phyloP scores from a whole-genome alignment of 2,888 invertebrate genomes.

The Rhagonycha lutea region DNA sequence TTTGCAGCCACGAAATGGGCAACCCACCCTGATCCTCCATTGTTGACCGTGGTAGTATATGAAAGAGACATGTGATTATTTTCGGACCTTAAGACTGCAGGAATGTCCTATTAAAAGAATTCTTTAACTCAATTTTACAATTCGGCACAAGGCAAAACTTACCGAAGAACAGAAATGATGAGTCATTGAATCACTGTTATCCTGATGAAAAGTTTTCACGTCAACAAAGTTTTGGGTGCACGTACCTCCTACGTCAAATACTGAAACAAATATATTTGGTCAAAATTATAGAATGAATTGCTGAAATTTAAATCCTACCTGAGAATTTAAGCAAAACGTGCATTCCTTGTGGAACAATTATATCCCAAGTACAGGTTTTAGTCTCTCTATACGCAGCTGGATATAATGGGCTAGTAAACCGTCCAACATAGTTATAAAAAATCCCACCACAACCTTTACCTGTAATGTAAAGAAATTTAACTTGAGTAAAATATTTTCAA shows the following conservation, averaged over 20 bases:
- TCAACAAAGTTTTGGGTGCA: conserved; percentile 71
- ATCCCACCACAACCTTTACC: conserved; percentile 71
- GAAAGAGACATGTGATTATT: conserved; percentile 62
- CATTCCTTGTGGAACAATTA: conserved; percentile 64
- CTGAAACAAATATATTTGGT: conserved; percentile 55
- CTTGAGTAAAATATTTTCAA: no score
- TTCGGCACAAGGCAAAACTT: conserved; percentile 32
- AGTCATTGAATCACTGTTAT: conserved; percentile 22
- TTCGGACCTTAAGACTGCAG: conserved; percentile 23
- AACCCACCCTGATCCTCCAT: conserved; percentile 74
- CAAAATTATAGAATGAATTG: background rate
- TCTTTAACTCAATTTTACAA: background rate
- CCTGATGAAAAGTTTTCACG: conserved; percentile 52
- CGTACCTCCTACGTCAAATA: conserved; percentile 63
- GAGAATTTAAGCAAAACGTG: conserved; percentile 58
- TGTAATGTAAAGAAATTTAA: conserved; percentile 32
- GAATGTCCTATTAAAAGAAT: conserved; percentile 17
- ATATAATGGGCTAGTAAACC: conserved; percentile 71
- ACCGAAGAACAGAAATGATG: conserved; percentile 56
- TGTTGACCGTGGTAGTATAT: conserved; percentile 69
- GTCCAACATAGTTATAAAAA: conserved; percentile 65
- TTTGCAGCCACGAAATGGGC: conserved; percentile 50
- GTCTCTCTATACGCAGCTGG: conserved; percentile 63
- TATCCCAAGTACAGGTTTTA: conserved; percentile 66
- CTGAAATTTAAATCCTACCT: conserved; percentile 46